Evolutionary conservation across 2,888 invertebrate species (phyloP), one percentile per base, ranked within the genome.

Genomic region (Scaptomyza caliginosa): DNA sequence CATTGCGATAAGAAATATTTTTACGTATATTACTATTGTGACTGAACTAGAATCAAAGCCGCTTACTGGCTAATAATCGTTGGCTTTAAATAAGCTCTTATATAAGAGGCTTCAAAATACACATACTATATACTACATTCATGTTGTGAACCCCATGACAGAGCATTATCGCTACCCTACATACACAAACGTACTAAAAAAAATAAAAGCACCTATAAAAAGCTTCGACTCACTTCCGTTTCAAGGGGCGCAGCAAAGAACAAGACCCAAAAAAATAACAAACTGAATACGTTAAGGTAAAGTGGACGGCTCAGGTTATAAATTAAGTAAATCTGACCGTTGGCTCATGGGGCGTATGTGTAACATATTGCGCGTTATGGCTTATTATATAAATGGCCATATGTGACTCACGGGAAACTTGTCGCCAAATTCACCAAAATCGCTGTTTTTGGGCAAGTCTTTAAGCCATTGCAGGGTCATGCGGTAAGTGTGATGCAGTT

Each of bases 351-450:
- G 74, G 84, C 88, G 86, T 83, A 83, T 83, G 88, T 88, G 82
- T 88, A 86, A 71, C 77, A 76, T 71, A 67, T 67, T 77, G 82
- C 80, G 70, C 80, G 70, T 86, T 86, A 88, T 83, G 84, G 68
- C 77, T 77, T 64, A 70, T 82, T 83, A 73, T 48, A 63, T 83
- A 58, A 75, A 66, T 74, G 46, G 23, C 2, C 52, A 34, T 13
- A 48, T 40, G 49, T 60, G 83, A 69, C 56, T 74, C 60, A 64
- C 43, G 17, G 28, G 38, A 5, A 46, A 55, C 64, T 48, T 66
- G 64, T 67, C 60, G 65, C 73, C 49, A 62, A 81, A 71, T 50
- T 5, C 26, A 28, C n/a, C 32, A 66, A 55, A 3, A 2, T 28
- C 3, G 10, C 2, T 26, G 7, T 28, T 43, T 60, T 39, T 60